phyloP scores from a whole-genome alignment of 1,140 invertebrate species.

The Drosophila setifemur region DNA sequence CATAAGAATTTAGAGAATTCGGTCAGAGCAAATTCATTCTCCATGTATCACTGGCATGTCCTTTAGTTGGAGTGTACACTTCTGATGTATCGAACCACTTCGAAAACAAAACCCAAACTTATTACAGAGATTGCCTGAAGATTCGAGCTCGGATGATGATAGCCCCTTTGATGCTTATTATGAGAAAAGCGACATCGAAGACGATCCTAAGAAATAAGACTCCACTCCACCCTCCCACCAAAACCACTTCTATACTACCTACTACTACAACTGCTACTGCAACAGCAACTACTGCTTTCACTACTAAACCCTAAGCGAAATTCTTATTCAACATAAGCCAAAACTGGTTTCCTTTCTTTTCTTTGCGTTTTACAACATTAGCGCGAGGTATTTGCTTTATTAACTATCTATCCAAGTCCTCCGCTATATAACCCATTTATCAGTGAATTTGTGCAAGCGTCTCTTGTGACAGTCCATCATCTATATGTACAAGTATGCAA shows the following conservation, averaged over 20 bases:
- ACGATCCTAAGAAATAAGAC: conserved; percentile 67
- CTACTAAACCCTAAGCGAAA: conserved; percentile 17
- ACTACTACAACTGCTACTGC: conserved; percentile 24
- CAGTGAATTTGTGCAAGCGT: conserved; percentile 3
- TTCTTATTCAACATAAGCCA: conserved; percentile 11
- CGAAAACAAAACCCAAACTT: conserved; percentile 50
- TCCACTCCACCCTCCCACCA: not conserved
- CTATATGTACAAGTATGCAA: conserved; percentile 16
- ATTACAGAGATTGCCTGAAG: conserved; percentile 81
- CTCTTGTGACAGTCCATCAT: conserved; percentile 12
- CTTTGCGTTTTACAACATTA: conserved; percentile 29
- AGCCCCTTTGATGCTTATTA: conserved; percentile 80
- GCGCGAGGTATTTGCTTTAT: conserved; percentile 52
- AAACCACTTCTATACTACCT: not conserved
- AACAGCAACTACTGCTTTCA: conserved; percentile 14
- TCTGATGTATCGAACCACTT: conserved; percentile 19
- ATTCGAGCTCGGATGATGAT: conserved; percentile 81
- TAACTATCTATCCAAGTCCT: conserved; percentile 27
- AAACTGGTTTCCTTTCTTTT: conserved; percentile 21
- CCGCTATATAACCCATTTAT: not conserved
- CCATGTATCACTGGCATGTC: conserved; percentile 46
- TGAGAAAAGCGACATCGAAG: conserved; percentile 76
- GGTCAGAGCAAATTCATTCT: conserved; percentile 35
- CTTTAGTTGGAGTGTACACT: not conserved
- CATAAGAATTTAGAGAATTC: conserved; percentile 33